A percentile compares a stretch with the other conserved stretches of the same genome.
These are phyloP conservation scores for Saccopteryx bilineata DNA, from an alignment of 2,113 vertebrate genomes.

Conservation along the genomic window DNA sequence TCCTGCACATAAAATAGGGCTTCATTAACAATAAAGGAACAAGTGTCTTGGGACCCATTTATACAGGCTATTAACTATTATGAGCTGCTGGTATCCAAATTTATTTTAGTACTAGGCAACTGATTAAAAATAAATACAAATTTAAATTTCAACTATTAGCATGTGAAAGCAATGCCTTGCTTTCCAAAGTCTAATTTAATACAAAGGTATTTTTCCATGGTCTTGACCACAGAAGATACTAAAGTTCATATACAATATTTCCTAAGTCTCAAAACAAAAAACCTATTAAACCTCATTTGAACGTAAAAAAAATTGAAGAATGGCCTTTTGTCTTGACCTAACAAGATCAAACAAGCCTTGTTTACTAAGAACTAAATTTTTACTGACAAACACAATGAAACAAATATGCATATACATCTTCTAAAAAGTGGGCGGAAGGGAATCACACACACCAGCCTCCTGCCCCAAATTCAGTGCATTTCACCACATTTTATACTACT, in stretches of 20 bases:
- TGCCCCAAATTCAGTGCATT: background rate
- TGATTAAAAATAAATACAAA: slow-evolving; percentile 81
- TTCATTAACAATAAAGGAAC: slow-evolving; percentile 81
- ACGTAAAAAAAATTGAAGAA: slow-evolving; percentile 26
- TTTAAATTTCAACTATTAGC: slow-evolving; percentile 73
- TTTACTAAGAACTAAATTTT: slow-evolving; percentile 57
- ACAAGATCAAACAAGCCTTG: slow-evolving; percentile 49
- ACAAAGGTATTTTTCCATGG: slow-evolving; percentile 69
- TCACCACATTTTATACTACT: slow-evolving; percentile 7
- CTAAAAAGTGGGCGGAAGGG: background rate
- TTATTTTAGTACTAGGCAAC: slow-evolving; percentile 80
- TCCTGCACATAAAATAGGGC: slow-evolving; percentile 73
- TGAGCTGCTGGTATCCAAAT: slow-evolving; percentile 73
- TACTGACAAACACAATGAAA: slow-evolving; percentile 53
- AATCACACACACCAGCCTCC: background rate
- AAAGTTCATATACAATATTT: slow-evolving; percentile 46
- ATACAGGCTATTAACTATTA: slow-evolving; percentile 79
- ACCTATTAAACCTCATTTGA: slow-evolving; percentile 8
- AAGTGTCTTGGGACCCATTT: slow-evolving; percentile 76
- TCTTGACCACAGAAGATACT: slow-evolving; percentile 53
- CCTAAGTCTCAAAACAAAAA: slow-evolving; percentile 56
- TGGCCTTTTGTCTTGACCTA: slow-evolving; percentile 30
- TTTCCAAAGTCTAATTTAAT: slow-evolving; percentile 65
- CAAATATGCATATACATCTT: background rate
- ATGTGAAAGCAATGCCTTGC: slow-evolving; percentile 70